phyloP scores from a whole-genome alignment of 2,888 invertebrate species.

The Troides aeacus region DNA sequence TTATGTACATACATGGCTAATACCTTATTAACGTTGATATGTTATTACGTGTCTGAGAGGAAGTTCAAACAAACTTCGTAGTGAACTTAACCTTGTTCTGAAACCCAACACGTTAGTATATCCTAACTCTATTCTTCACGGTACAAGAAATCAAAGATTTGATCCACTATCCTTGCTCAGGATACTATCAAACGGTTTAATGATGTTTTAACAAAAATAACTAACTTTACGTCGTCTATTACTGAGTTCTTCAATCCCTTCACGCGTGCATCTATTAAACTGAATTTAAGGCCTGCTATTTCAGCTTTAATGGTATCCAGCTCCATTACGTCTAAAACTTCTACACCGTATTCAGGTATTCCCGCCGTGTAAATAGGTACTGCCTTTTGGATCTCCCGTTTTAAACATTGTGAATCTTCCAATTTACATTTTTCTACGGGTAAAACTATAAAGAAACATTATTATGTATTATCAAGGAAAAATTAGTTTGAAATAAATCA shows the following conservation, averaged over 20 bases:
- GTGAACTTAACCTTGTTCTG: no score
- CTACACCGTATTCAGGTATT: constrained; percentile 49
- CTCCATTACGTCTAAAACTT: constrained; percentile 53
- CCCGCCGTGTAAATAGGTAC: constrained; percentile 44
- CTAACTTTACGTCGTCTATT: constrained; percentile 31
- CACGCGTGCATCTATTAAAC: constrained; percentile 42
- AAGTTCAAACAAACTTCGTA: no score
- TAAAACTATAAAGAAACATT: constrained; percentile 16
- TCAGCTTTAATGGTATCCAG: constrained; percentile 52
- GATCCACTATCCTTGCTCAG: no score
- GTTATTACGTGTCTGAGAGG: no score
- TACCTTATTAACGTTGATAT: no score
- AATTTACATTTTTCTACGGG: constrained; percentile 33
- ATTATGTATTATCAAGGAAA: no score
- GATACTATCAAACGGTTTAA: no score
- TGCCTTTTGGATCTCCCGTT: constrained; percentile 32
- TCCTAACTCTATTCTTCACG: no score
- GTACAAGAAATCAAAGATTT: no score
- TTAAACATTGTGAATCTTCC: constrained; percentile 31
- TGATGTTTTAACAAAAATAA: background rate
- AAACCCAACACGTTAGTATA: no score
- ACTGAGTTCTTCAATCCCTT: constrained; percentile 32
- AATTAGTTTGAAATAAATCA: no score
- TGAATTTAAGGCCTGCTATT: constrained; percentile 55
- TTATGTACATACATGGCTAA: no score